phyloP scores from a whole-genome alignment of 2,797 vertebrate genomes.

The Cryptoprocta ferox region DNA sequence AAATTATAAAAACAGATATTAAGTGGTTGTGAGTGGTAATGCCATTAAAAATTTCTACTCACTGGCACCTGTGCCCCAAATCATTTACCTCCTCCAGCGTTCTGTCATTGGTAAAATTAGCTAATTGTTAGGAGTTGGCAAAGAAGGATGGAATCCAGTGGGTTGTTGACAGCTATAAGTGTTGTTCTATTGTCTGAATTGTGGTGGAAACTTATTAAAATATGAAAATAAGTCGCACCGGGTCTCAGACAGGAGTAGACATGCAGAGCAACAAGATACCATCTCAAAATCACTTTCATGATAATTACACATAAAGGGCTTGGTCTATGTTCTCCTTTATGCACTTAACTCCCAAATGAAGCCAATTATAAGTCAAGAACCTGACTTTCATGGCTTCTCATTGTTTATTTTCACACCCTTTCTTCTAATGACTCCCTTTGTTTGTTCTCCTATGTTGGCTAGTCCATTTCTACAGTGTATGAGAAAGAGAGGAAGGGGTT shows the following conservation, averaged over 20 bases:
- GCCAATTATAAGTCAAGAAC: neutral
- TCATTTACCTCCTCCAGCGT: neutral
- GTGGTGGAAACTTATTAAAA: conserved; percentile 46
- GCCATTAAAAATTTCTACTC: neutral
- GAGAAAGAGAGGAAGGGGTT: neutral
- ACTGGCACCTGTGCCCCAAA: neutral
- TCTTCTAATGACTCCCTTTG: neutral
- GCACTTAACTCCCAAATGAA: neutral
- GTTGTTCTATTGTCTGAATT: neutral
- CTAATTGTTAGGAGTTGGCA: neutral
- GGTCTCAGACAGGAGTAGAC: neutral
- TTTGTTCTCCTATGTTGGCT: neutral
- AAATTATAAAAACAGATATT: neutral
- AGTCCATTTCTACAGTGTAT: neutral
- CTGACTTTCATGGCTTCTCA: neutral
- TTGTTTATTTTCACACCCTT: neutral
- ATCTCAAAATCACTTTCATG: conserved; percentile 39
- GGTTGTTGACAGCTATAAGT: neutral
- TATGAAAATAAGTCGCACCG: neutral
- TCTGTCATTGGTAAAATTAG: conserved; percentile 29
- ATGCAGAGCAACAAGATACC: neutral
- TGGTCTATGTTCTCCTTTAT: neutral
- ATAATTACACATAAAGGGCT: neutral
- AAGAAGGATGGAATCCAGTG: neutral
- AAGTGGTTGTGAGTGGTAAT: neutral